Percentiles rank a stretch among this genome's conserved stretches.
Conservation (phyloP, 1,140 invertebrate species). For the Micrasema longulum region DNA sequence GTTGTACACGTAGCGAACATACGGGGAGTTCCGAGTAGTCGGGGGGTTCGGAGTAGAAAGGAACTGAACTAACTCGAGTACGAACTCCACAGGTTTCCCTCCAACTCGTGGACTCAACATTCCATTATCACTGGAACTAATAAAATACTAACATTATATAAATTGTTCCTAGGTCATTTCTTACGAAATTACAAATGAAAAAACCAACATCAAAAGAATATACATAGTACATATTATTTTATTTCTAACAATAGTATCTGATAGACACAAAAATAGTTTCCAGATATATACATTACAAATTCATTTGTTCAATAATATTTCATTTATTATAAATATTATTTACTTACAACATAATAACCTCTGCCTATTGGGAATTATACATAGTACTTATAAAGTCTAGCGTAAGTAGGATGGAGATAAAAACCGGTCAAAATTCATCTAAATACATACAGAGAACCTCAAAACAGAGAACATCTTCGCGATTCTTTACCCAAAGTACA, state of each 20-base stretch:
- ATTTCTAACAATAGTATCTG: background rate
- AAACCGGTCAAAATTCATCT: background rate
- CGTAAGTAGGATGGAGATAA: background rate
- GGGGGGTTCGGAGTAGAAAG: too few species aligned
- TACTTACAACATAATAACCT: conserved; percentile 35
- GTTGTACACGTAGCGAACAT: too few species aligned
- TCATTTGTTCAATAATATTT: conserved; percentile 48
- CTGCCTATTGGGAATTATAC: conserved; percentile 23
- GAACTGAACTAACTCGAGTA: background rate
- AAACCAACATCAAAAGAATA: conserved; percentile 6
- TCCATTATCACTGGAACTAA: conserved; percentile 22
- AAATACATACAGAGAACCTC: conserved; percentile 3
- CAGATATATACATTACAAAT: conserved; percentile 38
- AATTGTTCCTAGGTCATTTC: conserved; percentile 27
- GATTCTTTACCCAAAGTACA: too few species aligned
- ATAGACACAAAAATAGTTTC: conserved; percentile 36
- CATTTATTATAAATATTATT: conserved; percentile 46
- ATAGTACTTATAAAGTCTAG: conserved; percentile 10
- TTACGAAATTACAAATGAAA: conserved; percentile 34
- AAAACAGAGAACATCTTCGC: background rate
- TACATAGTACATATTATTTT: background rate
- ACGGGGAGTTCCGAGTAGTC: too few species aligned
- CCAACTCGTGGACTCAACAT: background rate
- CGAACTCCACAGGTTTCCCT: conserved; percentile 1
- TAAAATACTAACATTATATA: conserved; percentile 17